Evolutionary conservation across 2,888 invertebrate genomes (phyloP).

Genomic region (Anaspis maculata): DNA sequence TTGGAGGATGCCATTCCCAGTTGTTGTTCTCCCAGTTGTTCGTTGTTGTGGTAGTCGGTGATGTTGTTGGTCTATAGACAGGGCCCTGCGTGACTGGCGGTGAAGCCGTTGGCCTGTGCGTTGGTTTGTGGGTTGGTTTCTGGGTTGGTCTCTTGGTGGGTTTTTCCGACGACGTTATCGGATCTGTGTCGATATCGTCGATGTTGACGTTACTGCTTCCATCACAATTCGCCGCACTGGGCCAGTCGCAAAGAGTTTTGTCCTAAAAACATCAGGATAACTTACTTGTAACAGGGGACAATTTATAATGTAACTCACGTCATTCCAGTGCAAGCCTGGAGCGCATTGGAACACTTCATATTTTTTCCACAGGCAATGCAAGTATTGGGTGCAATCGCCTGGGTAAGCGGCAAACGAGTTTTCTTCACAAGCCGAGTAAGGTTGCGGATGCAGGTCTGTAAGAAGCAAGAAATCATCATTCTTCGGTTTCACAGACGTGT

Average conservation of each 20-base stretch:
- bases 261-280: conserved; percentile 37
- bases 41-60: conserved; percentile 19
- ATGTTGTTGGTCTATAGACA: conserved; percentile 16
- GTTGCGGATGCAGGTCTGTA: conserved; percentile 24
- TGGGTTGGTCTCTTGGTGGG: conserved; percentile 11
- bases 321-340: conserved; percentile 66
- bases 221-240: conserved; percentile 52
- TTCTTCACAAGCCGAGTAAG: conserved; percentile 51
- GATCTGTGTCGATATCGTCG: conserved; percentile 8
- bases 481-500: no score
- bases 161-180: conserved; percentile 5
- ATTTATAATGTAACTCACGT: conserved; percentile 39
- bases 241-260: conserved; percentile 66
- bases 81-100: conserved; percentile 12
- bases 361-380: conserved; percentile 72
- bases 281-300: not conserved
- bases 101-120: conserved; percentile 27
- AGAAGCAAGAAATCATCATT: conserved; percentile 3
- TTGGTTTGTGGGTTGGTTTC: conserved; percentile 16
- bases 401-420: conserved; percentile 58
- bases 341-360: conserved; percentile 64
- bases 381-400: conserved; percentile 64
- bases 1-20: conserved; percentile 32
- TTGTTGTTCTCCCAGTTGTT: conserved; percentile 13
- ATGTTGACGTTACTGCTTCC: conserved; percentile 11